phyloP scores from a whole-genome alignment of 2,113 vertebrate genomes.

The Ovis aries region ARS-UI_Ramb_v3.0 NC_056054.1:98368501-98369000 shows the following conservation, averaged over 20 bases:
- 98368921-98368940: neutral
- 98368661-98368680: neutral
- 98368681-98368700: neutral
- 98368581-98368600: neutral
- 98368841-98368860: neutral
- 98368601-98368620: neutral
- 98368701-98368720: neutral
- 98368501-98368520: neutral
- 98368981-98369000: neutral
- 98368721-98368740: neutral
- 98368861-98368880: neutral
- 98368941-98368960: neutral
- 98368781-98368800: neutral
- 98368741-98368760: neutral
- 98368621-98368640: neutral
- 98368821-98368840: neutral
- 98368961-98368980: neutral
- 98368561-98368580: neutral
- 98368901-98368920: neutral
- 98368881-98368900: neutral
- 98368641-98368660: neutral
- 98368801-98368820: neutral
- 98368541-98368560: neutral
- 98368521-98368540: neutral
- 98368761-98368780: neutral